These are phyloP conservation scores for Blastobasis lacticolella DNA, from an alignment of 2,888 invertebrate genomes.

Conservation along the genomic window DNA sequence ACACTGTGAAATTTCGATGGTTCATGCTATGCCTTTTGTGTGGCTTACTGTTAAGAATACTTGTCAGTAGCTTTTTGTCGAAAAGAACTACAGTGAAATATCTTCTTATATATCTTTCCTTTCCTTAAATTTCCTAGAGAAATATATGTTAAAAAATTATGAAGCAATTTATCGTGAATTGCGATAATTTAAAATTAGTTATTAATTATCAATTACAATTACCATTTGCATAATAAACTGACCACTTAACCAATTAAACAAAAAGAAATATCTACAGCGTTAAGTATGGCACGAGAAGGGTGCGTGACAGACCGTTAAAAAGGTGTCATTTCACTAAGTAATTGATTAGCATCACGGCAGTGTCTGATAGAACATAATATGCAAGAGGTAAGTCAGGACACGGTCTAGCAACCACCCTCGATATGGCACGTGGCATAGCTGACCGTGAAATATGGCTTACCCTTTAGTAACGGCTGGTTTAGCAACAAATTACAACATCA, in stretches of 20 bases:
- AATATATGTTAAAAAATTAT: no score
- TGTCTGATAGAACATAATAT: neutral
- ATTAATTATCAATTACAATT: no score
- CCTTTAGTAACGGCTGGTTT: neutral
- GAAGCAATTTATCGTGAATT: no score
- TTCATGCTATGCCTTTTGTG: neutral
- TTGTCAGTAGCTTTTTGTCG: no score
- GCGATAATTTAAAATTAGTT: no score
- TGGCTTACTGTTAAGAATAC: no score
- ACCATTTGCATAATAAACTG: no score
- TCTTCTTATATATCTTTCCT: no score
- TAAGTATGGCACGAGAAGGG: slow-evolving; percentile 1
- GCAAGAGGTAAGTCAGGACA: neutral
- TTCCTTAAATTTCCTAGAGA: no score
- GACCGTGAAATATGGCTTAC: slow-evolving; percentile 13
- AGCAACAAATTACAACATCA: slow-evolving; percentile 4
- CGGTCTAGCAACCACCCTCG: slow-evolving; percentile 7
- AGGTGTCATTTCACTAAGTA: neutral
- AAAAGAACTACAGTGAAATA: no score
- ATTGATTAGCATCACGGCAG: slow-evolving; percentile 2
- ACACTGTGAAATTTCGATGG: neutral
- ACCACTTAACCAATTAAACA: no score
- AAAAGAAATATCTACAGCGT: no score
- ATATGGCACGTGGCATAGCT: slow-evolving; percentile 19
- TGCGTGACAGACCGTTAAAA: slow-evolving; percentile 3